Evolutionary conservation across 2,797 vertebrate species (phyloP), one percentile per base, ranked within the genome.

Genomic region (Lophius americanus): DNA sequence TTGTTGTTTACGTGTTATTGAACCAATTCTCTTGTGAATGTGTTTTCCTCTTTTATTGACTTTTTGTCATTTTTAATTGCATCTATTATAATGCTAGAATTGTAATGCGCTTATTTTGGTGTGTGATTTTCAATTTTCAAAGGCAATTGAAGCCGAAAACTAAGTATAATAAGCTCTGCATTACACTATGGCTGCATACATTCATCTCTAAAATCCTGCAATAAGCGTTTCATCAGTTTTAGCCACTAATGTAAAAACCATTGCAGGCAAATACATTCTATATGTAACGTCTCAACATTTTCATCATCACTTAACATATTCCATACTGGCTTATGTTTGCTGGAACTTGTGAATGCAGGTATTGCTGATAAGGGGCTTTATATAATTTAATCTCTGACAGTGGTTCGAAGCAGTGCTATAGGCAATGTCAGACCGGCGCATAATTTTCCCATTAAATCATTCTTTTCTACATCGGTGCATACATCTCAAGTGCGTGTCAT

Each of bases 321-420:
- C 68, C 54, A 55, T 41, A 33, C 5, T 0, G 41, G 48, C 57
- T 74, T 70, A 60, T 51, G 36, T 58, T 60, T 63, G 10, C 57
- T 23, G 56, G 7, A 14, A 65, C 62, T 59, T 73, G 44, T 54
- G 75, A 76, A 76, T 70, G 72, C 84, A 87, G 79, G 73, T 81
- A 67, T 75, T 54, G 36, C 51, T 73, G 63, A 76, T 75, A 64
- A 58, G 50, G 81, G 81, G 64, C 57, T 63, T 11, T 11, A 44
- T 44, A 59, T 67, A 68, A 75, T 79, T 62, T 78, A 51, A 68
- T 67, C 68, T 64, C 64, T 9, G 43, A 57, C 52, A 70, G 62
- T 72, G 60, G 68, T 73, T 88, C 68, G 73, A 80, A 75, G 80
- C 76, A 32, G 38, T 72, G 65, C 78, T 64, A 58, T 63, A 75